These are phyloP conservation scores for Pegoplata infirma DNA, from an alignment of 2,888 invertebrate genomes.

Conservation along the genomic window DNA sequence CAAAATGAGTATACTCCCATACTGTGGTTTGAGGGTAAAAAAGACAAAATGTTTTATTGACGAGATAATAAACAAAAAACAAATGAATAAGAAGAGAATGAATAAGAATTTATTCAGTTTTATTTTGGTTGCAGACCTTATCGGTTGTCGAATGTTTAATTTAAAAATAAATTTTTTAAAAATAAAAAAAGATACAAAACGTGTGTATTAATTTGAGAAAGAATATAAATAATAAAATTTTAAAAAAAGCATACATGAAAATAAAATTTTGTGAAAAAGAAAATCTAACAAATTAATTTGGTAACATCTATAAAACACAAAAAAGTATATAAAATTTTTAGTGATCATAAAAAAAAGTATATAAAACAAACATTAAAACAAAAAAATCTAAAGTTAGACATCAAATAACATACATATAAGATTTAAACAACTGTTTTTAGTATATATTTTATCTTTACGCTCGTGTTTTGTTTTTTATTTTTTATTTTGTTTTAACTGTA, in stretches of 20 bases:
- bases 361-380: conserved; percentile 5
- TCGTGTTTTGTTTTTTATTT: background rate
- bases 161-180: conserved; percentile 1
- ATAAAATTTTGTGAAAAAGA: conserved; percentile 5
- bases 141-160: conserved; percentile 52
- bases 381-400: background rate
- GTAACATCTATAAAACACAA: background rate
- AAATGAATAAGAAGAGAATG: conserved; percentile 1
- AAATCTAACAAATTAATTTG: conserved; percentile 7
- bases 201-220: conserved; percentile 12
- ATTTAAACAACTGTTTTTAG: conserved; percentile 4
- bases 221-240: conserved; percentile 23
- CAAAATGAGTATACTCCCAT: too few species aligned
- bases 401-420: background rate
- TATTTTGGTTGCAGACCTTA: conserved; percentile 28
- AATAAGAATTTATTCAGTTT: conserved; percentile 45
- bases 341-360: background rate
- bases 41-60: background rate
- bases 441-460: background rate
- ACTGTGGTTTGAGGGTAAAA: too few species aligned
- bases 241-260: background rate
- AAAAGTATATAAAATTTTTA: background rate
- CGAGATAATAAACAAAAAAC: background rate
- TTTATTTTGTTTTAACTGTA: background rate
- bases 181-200: background rate